Conservation (phyloP, 2,797 vertebrate species). For the Macropus fuliginosus region DNA sequence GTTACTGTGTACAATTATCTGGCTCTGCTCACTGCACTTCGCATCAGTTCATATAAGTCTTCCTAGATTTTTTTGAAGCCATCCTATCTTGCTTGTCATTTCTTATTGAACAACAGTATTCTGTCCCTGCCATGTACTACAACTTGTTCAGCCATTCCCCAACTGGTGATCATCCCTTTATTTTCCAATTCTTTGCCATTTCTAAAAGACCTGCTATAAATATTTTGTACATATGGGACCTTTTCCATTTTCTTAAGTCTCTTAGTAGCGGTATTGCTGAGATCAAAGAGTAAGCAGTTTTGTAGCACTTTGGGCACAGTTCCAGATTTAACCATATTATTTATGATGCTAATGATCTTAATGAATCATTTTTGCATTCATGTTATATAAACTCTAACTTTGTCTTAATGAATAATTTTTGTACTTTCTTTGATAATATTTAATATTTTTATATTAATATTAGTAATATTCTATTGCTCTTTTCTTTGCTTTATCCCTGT, state of each 20-base stretch:
- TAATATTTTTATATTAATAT: not conserved
- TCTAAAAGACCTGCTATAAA: too few species aligned
- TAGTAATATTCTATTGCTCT: not conserved
- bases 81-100: too few species aligned
- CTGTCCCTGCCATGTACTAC: too few species aligned
- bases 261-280: not conserved
- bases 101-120: too few species aligned
- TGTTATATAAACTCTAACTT: not conserved
- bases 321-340: not conserved
- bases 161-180: too few species aligned
- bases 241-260: not conserved
- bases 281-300: not conserved
- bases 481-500: not conserved
- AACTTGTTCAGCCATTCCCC: too few species aligned
- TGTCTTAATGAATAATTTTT: not conserved
- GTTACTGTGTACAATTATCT: too few species aligned
- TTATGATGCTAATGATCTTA: not conserved
- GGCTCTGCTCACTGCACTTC: too few species aligned
- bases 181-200: too few species aligned
- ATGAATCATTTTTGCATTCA: not conserved
- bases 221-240: too few species aligned
- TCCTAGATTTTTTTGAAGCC: too few species aligned
- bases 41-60: too few species aligned
- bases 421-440: not conserved
- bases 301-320: not conserved